Evolutionary conservation across 1,140 invertebrate genomes (phyloP), one percentile per base, ranked within the genome.

Genomic region (Nixonia krombeini): DNA sequence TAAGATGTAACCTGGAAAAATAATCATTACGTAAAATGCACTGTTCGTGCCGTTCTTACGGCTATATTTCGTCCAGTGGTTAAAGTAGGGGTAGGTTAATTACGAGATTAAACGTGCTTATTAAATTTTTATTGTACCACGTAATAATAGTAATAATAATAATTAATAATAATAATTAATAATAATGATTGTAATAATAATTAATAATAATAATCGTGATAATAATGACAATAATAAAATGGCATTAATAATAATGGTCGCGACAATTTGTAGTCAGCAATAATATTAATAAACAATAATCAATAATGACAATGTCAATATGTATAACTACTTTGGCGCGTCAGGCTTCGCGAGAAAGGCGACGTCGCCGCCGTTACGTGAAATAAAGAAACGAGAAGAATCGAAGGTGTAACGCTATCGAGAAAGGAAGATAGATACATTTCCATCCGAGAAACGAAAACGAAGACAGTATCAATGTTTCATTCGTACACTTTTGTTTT

Each of bases 41-140:
- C n/a, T n/a, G n/a, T n/a, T n/a, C n/a, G n/a, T n/a, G n/a, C n/a
- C n/a, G n/a, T n/a, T n/a, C n/a, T n/a, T n/a, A n/a, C n/a, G n/a
- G n/a, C n/a, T n/a, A n/a, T n/a, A n/a, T n/a, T n/a, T n/a, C n/a
- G n/a, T n/a, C n/a, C n/a, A n/a, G n/a, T n/a, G n/a, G n/a, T n/a
- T n/a, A n/a, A n/a, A n/a, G n/a, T n/a, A n/a, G n/a, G n/a, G n/a
- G n/a, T n/a, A n/a, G n/a, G n/a, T n/a, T n/a, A n/a, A n/a, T n/a
- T n/a, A n/a, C n/a, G n/a, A 75, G 40, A 79, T 67, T 58, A 26
- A 63, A 50, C 61, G 73, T 78, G 79, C 74, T 82, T 83, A 83
- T 79, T 81, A 80, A 80, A 82, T 84, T 78, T 83, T 84, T 83
- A 84, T 84, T 84, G 73, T 82, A 81, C 78, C 79, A 83, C 73